Conservation (phyloP, 2,113 vertebrate genomes). For the Scortum barcoo region DNA sequence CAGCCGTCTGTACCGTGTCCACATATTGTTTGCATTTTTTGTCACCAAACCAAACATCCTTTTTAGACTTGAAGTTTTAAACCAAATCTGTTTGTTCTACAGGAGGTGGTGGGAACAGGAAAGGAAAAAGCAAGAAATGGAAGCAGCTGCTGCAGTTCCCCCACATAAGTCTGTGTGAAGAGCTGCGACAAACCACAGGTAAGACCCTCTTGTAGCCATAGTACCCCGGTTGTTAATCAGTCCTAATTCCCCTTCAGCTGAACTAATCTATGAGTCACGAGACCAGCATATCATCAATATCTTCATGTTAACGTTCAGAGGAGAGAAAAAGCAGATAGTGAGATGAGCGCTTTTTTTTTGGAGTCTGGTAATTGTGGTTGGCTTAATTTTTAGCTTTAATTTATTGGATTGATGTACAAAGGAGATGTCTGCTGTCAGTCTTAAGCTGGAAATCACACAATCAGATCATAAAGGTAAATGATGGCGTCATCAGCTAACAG, state of each 20-base stretch:
- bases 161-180: conserved; percentile 96
- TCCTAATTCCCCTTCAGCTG: not conserved
- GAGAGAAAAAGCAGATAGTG: not conserved
- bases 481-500: too few species aligned
- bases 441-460: too few species aligned
- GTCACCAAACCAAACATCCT: not conserved
- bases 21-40: not conserved
- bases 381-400: not conserved
- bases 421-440: not conserved
- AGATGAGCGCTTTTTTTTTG: not conserved
- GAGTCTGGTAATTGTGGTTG: not conserved
- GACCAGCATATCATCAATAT: not conserved
- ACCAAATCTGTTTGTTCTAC: conserved; percentile 48
- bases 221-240: too few species aligned
- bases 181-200: conserved; percentile 93
- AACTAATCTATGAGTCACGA: not conserved
- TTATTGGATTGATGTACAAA: not conserved
- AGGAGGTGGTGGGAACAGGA: conserved; percentile 96
- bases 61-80: not conserved
- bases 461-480: too few species aligned
- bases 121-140: conserved; percentile 99
- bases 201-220: conserved; percentile 41
- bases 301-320: not conserved
- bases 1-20: not conserved
- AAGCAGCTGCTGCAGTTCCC: conserved; percentile 99